phyloP scores from a whole-genome alignment of 1,140 invertebrate genomes.

The Heliconius eleuchia region DNA sequence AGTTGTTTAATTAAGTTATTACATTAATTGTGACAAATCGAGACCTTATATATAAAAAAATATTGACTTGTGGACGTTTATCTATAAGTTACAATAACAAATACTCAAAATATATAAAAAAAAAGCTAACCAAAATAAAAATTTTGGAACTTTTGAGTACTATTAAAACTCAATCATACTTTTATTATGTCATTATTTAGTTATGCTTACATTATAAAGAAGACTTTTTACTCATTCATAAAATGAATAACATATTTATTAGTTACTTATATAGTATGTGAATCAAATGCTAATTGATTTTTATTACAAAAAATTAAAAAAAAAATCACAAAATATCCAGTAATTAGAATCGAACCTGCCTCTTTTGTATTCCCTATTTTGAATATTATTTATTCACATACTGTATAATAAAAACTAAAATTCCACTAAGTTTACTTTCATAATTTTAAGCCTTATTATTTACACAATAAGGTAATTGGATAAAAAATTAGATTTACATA shows the following conservation, averaged over 20 bases:
- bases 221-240: not conserved
- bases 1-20: not conserved
- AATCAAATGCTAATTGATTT: not conserved
- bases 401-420: not conserved
- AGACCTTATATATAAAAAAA: constrained; percentile 17
- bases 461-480: not conserved
- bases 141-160: not conserved
- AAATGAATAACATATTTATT: not conserved
- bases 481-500: not conserved
- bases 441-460: not conserved
- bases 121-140: not conserved
- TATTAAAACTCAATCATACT: too few species aligned
- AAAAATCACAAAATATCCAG: too few species aligned
- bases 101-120: not conserved
- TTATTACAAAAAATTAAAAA: too few species aligned
- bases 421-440: not conserved
- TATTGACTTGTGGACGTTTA: constrained; percentile 29
- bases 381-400: not conserved
- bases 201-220: not conserved
- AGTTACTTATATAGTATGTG: not conserved
- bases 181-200: not conserved
- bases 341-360: too few species aligned
- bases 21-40: constrained; percentile 26
- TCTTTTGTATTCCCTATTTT: not conserved
- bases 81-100: constrained; percentile 7